Percentiles rank a stretch among this genome's conserved stretches.
Conservation (phyloP, 2,888 invertebrate genomes). For the Auanema freiburgensis region DNA sequence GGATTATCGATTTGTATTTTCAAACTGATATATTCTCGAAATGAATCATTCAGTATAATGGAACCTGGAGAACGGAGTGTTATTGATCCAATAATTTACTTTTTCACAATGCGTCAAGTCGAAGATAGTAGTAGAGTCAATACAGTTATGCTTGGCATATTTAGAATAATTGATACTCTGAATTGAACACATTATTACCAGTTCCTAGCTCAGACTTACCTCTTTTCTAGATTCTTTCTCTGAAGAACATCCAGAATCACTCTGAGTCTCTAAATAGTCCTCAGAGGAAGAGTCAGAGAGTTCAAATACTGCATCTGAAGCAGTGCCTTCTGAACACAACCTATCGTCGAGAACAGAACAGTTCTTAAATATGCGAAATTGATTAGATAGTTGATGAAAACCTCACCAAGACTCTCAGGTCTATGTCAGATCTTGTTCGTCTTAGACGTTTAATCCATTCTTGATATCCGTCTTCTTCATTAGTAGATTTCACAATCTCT, state of each 20-base stretch:
- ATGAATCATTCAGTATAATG: too few relatives aligned
- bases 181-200: too few relatives aligned
- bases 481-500: conserved; percentile 14
- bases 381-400: background rate
- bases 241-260: conserved; percentile 27
- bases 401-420: background rate
- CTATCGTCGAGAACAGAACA: background rate
- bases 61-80: too few relatives aligned
- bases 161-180: too few relatives aligned
- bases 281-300: conserved; percentile 7
- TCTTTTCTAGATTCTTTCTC: background rate
- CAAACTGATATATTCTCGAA: too few relatives aligned
- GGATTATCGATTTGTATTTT: too few relatives aligned
- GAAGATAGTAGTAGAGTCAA: too few relatives aligned
- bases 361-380: background rate
- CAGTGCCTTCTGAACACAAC: conserved; percentile 5
- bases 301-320: conserved; percentile 11
- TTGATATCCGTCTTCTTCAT: background rate
- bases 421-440: conserved; percentile 25
- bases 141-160: too few relatives aligned
- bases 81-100: too few relatives aligned
- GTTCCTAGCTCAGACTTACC: too few relatives aligned
- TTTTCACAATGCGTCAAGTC: too few relatives aligned
- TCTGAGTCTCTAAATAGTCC: background rate
- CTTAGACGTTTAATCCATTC: conserved; percentile 33